Evolutionary conservation across 2,797 vertebrate genomes (phyloP).

Genomic region (Smutsia gigantea): DNA sequence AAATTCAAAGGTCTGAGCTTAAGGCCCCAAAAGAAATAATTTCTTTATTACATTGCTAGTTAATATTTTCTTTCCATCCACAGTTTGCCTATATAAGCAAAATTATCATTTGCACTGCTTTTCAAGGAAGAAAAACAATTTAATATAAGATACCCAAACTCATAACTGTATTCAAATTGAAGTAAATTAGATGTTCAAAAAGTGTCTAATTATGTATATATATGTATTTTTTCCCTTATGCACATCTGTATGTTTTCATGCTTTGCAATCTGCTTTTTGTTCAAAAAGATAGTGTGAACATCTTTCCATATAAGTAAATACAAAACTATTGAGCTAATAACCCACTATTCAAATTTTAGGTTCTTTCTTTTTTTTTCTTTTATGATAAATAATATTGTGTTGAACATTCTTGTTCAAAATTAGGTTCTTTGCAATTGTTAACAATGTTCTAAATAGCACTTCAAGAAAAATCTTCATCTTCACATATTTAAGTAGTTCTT

Average conservation of each 20-base stretch:
- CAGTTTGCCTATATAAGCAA: slow-evolving; percentile 67
- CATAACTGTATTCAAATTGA: slow-evolving; percentile 68
- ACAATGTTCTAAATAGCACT: not conserved
- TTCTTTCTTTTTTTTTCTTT: not conserved
- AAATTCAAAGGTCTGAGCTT: slow-evolving; percentile 72
- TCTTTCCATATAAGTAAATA: not conserved
- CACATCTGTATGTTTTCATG: not conserved
- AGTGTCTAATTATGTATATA: slow-evolving; percentile 52
- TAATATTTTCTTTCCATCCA: slow-evolving; percentile 75
- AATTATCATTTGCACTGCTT: slow-evolving; percentile 70
- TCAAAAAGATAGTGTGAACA: slow-evolving; percentile 9
- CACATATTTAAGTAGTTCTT: not conserved
- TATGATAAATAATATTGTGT: not conserved
- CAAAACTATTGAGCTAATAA: not conserved
- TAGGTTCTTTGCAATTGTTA: not conserved
- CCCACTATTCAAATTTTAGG: not conserved
- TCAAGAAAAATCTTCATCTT: not conserved
- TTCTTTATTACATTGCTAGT: slow-evolving; percentile 76
- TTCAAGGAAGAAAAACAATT: slow-evolving; percentile 65
- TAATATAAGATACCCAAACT: slow-evolving; percentile 65
- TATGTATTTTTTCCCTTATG: not conserved
- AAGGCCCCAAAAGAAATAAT: slow-evolving; percentile 76
- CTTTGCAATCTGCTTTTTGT: not conserved
- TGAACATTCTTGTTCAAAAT: not conserved
- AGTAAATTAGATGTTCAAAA: slow-evolving; percentile 67